phyloP scores from a whole-genome alignment of 2,888 invertebrate genomes.

The Perizoma flavofasciatum region DNA sequence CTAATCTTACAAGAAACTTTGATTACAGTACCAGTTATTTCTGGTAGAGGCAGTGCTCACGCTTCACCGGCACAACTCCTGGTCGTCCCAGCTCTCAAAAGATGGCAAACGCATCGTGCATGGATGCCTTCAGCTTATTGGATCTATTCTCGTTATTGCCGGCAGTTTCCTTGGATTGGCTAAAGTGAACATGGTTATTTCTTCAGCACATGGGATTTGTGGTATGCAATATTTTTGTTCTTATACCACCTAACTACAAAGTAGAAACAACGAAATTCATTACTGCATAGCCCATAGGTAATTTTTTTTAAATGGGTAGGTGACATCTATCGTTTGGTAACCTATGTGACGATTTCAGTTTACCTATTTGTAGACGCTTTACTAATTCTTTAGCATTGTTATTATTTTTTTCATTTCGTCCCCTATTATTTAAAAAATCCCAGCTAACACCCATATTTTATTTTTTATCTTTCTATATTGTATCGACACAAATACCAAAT shows the following conservation, averaged over 20 bases:
- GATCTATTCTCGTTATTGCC: slow-evolving; percentile 74
- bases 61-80: slow-evolving; percentile 76
- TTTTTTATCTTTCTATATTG: too few relatives aligned
- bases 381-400: too few relatives aligned
- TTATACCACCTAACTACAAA: too few relatives aligned
- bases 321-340: too few relatives aligned
- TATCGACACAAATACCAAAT: slow-evolving; percentile 1
- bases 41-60: slow-evolving; percentile 78
- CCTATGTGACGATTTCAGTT: too few relatives aligned
- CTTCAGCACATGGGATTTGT: slow-evolving; percentile 73
- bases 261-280: too few relatives aligned
- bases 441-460: too few relatives aligned
- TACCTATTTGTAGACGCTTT: too few relatives aligned
- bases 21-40: slow-evolving; percentile 78
- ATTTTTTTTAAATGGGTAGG: too few relatives aligned
- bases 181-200: slow-evolving; percentile 61
- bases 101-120: slow-evolving; percentile 76
- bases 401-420: too few relatives aligned
- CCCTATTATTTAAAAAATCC: too few relatives aligned
- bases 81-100: slow-evolving; percentile 71
- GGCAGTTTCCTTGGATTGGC: slow-evolving; percentile 78
- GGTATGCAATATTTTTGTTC: slow-evolving; percentile 54
- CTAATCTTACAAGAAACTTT: slow-evolving; percentile 1
- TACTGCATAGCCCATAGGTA: too few relatives aligned
- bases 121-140: slow-evolving; percentile 80